A percentile compares a stretch with the other conserved stretches of the same genome.
Conservation (phyloP, 2,113 vertebrate genomes). For the Pterophyllum scalare region DNA sequence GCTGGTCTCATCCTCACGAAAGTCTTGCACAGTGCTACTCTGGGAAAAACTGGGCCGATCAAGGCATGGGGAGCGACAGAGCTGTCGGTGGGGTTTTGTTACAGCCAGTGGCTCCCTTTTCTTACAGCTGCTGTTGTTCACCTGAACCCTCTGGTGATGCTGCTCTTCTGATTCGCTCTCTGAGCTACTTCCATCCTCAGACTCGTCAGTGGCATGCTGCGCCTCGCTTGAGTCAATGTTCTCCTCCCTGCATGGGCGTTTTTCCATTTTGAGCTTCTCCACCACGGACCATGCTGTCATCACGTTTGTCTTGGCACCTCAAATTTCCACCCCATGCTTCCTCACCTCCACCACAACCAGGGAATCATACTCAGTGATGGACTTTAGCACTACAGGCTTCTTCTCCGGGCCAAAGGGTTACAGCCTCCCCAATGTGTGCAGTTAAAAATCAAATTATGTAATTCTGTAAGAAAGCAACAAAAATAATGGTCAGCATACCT, state of each 20-base stretch:
- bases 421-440: constrained; percentile 72
- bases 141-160: constrained; percentile 66
- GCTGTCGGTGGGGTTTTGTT: constrained; percentile 92
- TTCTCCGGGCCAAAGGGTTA: constrained; percentile 70
- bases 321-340: constrained; percentile 81
- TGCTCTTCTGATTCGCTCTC: constrained; percentile 91
- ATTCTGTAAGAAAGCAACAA: constrained; percentile 77
- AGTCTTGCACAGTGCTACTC: constrained; percentile 89
- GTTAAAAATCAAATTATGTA: constrained; percentile 79
- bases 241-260: constrained; percentile 88
- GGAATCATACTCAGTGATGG: constrained; percentile 75
- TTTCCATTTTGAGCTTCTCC: constrained; percentile 94
- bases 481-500: constrained; percentile 15
- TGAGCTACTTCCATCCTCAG: constrained; percentile 91
- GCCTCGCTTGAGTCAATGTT: constrained; percentile 81
- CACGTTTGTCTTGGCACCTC: constrained; percentile 85
- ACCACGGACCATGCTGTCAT: constrained; percentile 93
- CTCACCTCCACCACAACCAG: constrained; percentile 82
- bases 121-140: constrained; percentile 60
- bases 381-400: constrained; percentile 68
- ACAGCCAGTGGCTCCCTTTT: constrained; percentile 83
- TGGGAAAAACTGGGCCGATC: constrained; percentile 96
- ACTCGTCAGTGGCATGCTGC: constrained; percentile 84
- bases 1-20: constrained; percentile 81
- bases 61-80: constrained; percentile 95